Evolutionary conservation across 1,140 invertebrate genomes (phyloP).

Genomic region (Psix sp.): DNA sequence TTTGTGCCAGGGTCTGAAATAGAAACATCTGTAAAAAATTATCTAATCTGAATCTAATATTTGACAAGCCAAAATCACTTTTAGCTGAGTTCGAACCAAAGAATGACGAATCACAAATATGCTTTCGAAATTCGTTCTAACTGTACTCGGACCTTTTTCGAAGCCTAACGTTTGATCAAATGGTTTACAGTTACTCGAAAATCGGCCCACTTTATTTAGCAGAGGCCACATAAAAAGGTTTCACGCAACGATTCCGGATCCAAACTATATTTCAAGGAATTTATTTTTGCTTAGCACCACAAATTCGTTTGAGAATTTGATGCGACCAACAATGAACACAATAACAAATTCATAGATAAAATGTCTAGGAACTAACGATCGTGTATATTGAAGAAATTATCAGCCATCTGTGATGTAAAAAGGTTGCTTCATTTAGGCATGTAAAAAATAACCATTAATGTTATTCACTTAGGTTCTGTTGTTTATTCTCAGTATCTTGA

Average conservation of each 20-base stretch:
- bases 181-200: slow-evolving; percentile 53
- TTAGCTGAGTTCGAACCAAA: slow-evolving; percentile 5
- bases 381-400: slow-evolving; percentile 23
- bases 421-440: slow-evolving; percentile 24
- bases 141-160: slow-evolving; percentile 49
- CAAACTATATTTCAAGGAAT: neutral
- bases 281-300: slow-evolving; percentile 2
- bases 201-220: slow-evolving; percentile 41
- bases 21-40: too few species aligned
- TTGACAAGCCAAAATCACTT: neutral
- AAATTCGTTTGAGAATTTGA: slow-evolving; percentile 9
- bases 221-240: slow-evolving; percentile 1
- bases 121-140: slow-evolving; percentile 52
- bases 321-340: slow-evolving; percentile 20
- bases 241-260: slow-evolving; percentile 6
- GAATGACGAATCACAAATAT: slow-evolving; percentile 37
- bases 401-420: slow-evolving; percentile 33
- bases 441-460: slow-evolving; percentile 15
- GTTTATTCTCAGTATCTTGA: slow-evolving; percentile 28
- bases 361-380: slow-evolving; percentile 1
- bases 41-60: neutral
- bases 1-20: too few species aligned
- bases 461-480: slow-evolving; percentile 14
- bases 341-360: slow-evolving; percentile 41
- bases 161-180: slow-evolving; percentile 43